These are phyloP conservation scores for Acrocephalus scirpaceus DNA, from an alignment of 2,797 vertebrate species.

Conservation along the genomic window DNA sequence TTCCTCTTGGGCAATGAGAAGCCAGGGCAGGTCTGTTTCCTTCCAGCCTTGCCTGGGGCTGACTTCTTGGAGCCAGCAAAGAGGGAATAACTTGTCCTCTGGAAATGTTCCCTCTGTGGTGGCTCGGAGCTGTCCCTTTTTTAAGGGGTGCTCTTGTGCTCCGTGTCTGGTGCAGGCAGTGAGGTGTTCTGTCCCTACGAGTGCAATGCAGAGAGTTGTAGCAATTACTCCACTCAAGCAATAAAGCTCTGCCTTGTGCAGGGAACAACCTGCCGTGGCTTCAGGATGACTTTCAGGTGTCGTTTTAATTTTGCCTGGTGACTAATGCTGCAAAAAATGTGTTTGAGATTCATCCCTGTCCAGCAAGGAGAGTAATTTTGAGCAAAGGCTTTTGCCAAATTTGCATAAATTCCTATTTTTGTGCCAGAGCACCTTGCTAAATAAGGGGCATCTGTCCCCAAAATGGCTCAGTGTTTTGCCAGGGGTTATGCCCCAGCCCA, in stretches of 20 bases:
- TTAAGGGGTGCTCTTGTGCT: neutral
- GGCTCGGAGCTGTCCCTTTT: neutral
- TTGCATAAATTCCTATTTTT: neutral
- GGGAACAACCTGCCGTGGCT: neutral
- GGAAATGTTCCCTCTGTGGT: neutral
- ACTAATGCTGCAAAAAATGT: fast-evolving
- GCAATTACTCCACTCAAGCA: neutral
- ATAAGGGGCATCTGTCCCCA: neutral
- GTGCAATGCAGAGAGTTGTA: fast-evolving
- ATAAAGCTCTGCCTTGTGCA: neutral
- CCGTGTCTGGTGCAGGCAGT: fast-evolving
- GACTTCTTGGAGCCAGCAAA: neutral
- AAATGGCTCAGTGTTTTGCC: neutral
- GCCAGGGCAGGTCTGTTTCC: neutral
- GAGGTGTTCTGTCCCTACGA: neutral
- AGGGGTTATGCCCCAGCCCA: neutral
- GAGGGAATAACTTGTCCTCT: neutral
- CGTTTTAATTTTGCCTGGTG: neutral
- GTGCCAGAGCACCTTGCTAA: neutral
- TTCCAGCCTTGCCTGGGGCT: neutral
- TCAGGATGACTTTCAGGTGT: neutral
- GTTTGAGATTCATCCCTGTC: fast-evolving
- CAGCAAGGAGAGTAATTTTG: fast-evolving
- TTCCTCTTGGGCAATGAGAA: neutral
- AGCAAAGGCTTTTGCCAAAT: neutral